phyloP scores from a whole-genome alignment of 2,113 vertebrate species.

The Hypanus sabinus region DNA sequence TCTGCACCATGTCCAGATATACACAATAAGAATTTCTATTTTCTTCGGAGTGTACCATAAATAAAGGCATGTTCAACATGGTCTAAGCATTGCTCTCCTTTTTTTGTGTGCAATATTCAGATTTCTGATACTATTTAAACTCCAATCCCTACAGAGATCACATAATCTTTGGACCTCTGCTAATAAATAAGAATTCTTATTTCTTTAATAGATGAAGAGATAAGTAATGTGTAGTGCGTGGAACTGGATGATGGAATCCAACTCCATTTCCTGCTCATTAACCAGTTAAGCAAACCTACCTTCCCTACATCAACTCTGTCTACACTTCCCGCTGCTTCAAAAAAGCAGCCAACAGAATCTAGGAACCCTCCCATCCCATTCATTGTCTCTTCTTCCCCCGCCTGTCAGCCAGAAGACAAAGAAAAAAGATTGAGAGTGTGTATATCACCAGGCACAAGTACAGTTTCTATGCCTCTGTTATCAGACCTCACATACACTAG shows the following conservation, averaged over 20 bases:
- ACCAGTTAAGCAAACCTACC: neutral
- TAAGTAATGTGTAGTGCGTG: neutral
- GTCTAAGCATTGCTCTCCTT: neutral
- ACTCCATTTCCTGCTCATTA: neutral
- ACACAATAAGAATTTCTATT: slow-evolving; percentile 36
- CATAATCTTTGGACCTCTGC: too few species aligned
- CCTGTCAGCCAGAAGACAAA: too few species aligned
- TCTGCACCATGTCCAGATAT: slow-evolving; percentile 34
- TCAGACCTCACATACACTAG: too few species aligned
- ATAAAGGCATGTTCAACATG: slow-evolving; percentile 35
- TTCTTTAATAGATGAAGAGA: neutral
- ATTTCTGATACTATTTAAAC: neutral
- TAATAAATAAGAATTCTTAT: neutral
- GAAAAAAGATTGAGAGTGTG: too few species aligned
- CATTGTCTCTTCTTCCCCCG: too few species aligned
- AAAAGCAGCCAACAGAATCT: too few species aligned
- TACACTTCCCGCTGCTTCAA: too few species aligned
- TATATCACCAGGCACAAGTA: too few species aligned
- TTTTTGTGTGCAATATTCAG: neutral
- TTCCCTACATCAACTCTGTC: too few species aligned
- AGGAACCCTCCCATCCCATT: too few species aligned
- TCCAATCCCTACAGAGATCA: neutral
- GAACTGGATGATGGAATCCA: neutral
- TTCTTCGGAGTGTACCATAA: slow-evolving; percentile 36
- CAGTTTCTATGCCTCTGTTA: too few species aligned